Conservation (phyloP, 2,113 vertebrate species). For the Macheiramphus alcinus region DNA sequence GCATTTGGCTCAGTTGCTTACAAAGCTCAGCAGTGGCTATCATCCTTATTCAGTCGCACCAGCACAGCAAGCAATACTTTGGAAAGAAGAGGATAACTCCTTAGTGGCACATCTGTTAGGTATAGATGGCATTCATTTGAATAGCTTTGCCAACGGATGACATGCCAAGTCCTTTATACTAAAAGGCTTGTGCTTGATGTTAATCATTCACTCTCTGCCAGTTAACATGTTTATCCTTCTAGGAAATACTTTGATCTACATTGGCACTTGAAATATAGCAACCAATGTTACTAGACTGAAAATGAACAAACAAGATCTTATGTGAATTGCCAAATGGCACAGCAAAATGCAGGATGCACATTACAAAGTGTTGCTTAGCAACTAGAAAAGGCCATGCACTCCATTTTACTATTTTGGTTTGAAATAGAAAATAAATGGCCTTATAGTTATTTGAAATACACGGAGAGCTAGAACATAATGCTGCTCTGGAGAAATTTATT, state of each 20-base stretch:
- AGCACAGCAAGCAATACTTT: not conserved
- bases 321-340: constrained; percentile 58
- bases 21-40: not conserved
- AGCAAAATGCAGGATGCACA: constrained; percentile 33
- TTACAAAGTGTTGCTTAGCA: constrained; percentile 60
- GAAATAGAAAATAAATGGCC: constrained; percentile 48
- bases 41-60: constrained; percentile 2
- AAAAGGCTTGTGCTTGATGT: constrained; percentile 58
- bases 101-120: constrained; percentile 53
- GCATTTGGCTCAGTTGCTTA: not conserved
- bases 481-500: constrained; percentile 26
- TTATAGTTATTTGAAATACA: constrained; percentile 43
- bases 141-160: constrained; percentile 53
- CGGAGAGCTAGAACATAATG: not conserved
- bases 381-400: constrained; percentile 36
- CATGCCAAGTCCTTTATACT: constrained; percentile 48
- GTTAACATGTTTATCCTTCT: constrained; percentile 67
- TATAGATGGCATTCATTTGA: constrained; percentile 44
- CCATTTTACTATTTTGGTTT: constrained; percentile 53
- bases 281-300: constrained; percentile 61
- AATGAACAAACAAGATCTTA: constrained; percentile 62
- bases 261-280: constrained; percentile 66
- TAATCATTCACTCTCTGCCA: constrained; percentile 60
- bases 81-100: constrained; percentile 16
- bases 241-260: constrained; percentile 68